Evolutionary conservation across 2,113 vertebrate species (phyloP).

Genomic region (Podarcis raffonei): DNA sequence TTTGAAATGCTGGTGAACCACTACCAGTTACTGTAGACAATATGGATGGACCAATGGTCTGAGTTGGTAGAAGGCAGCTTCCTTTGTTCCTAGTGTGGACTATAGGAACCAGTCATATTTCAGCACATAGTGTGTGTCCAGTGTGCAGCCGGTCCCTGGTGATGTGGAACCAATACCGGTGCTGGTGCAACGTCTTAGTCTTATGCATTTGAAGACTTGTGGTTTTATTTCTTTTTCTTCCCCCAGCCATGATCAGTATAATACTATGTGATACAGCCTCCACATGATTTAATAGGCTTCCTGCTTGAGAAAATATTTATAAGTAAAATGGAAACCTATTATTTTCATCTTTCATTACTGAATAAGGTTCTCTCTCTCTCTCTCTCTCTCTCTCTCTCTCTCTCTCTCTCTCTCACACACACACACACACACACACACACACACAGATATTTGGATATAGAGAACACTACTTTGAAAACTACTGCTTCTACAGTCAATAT

Average conservation of each 20-base stretch:
- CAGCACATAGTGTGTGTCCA: too few relatives aligned
- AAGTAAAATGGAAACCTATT: constrained; percentile 57
- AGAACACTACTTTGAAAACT: constrained; percentile 50
- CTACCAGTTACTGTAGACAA: too few relatives aligned
- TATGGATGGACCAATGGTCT: too few relatives aligned
- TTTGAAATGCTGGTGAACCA: too few relatives aligned
- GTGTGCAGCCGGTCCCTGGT: neutral
- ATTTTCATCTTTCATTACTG: constrained; percentile 41
- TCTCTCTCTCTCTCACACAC: too few relatives aligned
- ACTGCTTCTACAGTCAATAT: constrained; percentile 59
- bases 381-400: too few relatives aligned
- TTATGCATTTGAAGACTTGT: constrained; percentile 28
- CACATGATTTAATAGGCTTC: constrained; percentile 48
- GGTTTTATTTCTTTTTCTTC: constrained; percentile 19
- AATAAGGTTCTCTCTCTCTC: too few relatives aligned
- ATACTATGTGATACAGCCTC: constrained; percentile 44
- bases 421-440: constrained; percentile 47
- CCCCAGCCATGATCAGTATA: constrained; percentile 28
- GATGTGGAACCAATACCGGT: neutral
- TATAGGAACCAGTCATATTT: neutral
- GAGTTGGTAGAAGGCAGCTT: too few relatives aligned
- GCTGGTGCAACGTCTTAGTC: neutral
- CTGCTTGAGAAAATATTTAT: constrained; percentile 52
- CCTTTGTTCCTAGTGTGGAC: too few relatives aligned
- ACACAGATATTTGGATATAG: neutral